These are phyloP conservation scores for Atrichornis clamosus DNA, from an alignment of 2,113 vertebrate genomes.

Conservation along the genomic window DNA sequence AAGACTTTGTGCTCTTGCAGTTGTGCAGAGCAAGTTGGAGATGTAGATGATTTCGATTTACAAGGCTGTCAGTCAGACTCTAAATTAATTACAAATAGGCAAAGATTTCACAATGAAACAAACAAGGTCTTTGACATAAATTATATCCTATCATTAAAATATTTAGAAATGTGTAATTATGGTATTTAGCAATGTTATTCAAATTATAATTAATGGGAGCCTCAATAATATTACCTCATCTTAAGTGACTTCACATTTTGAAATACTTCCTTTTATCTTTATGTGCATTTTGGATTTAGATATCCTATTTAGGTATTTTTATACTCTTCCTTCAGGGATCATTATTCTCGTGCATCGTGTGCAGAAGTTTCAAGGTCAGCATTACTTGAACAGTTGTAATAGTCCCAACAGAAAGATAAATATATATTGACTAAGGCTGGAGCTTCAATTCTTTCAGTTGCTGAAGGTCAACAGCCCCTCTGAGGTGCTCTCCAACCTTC, in stretches of 20 bases:
- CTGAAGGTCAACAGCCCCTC: slow-evolving; percentile 79
- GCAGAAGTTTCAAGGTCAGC: slow-evolving; percentile 77
- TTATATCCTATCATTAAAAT: slow-evolving; percentile 57
- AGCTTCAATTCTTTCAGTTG: slow-evolving; percentile 71
- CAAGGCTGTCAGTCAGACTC: slow-evolving; percentile 2
- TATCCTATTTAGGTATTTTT: slow-evolving; percentile 69
- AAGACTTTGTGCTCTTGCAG: not conserved
- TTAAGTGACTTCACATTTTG: slow-evolving; percentile 21
- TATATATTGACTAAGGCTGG: slow-evolving; percentile 77
- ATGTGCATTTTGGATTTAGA: slow-evolving; percentile 65
- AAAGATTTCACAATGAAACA: slow-evolving; percentile 48
- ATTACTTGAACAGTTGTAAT: slow-evolving; percentile 75
- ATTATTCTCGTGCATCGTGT: slow-evolving; percentile 69
- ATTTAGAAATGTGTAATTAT: slow-evolving; percentile 40
- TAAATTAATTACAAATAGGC: slow-evolving; percentile 52
- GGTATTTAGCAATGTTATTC: slow-evolving; percentile 4
- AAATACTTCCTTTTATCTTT: slow-evolving; percentile 50
- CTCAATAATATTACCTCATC: slow-evolving; percentile 10
- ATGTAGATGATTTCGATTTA: not conserved
- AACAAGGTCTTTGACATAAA: slow-evolving; percentile 41
- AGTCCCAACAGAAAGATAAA: slow-evolving; percentile 80
- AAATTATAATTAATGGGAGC: slow-evolving; percentile 36
- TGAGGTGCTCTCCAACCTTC: slow-evolving; percentile 75
- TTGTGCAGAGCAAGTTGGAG: not conserved
- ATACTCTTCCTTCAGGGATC: slow-evolving; percentile 74